Conservation (phyloP, 2,113 vertebrate species). For the Cavia porcellus region DNA sequence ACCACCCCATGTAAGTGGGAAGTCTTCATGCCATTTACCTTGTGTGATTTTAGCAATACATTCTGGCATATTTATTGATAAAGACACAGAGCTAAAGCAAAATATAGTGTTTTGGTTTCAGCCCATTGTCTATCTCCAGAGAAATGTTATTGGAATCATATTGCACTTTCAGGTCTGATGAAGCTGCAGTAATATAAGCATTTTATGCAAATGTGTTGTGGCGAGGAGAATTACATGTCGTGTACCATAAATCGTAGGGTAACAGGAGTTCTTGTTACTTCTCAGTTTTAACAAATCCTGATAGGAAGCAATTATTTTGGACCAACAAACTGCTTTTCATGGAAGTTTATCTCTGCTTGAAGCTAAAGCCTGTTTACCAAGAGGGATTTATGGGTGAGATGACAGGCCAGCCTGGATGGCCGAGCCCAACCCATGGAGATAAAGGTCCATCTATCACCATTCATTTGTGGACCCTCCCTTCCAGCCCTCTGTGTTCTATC, state of each 20-base stretch:
- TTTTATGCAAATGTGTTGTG: conserved; percentile 68
- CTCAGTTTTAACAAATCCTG: conserved; percentile 48
- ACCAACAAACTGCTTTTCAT: conserved; percentile 26
- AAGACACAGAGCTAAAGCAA: conserved; percentile 57
- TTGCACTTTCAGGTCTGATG: conserved; percentile 74
- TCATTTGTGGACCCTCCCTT: too few species aligned
- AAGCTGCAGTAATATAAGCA: conserved; percentile 71
- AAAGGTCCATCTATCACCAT: not conserved
- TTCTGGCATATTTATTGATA: conserved; percentile 61
- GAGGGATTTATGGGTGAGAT: not conserved
- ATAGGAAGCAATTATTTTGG: conserved; percentile 63
- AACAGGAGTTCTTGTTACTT: not conserved
- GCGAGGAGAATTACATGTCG: not conserved
- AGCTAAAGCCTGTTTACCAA: not conserved
- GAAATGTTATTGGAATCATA: conserved; percentile 63
- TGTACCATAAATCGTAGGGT: conserved; percentile 57
- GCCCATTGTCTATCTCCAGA: conserved; percentile 61
- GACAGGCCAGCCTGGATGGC: not conserved
- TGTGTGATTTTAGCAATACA: not conserved
- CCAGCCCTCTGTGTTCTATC: too few species aligned
- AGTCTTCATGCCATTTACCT: not conserved
- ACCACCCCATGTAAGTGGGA: not conserved
- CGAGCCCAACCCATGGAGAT: accelerated
- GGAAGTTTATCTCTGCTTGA: conserved; percentile 48
- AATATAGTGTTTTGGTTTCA: not conserved